These are phyloP conservation scores for Drosophila sp. DNA, from an alignment of 1,140 invertebrate genomes.

Conservation along the genomic window DNA sequence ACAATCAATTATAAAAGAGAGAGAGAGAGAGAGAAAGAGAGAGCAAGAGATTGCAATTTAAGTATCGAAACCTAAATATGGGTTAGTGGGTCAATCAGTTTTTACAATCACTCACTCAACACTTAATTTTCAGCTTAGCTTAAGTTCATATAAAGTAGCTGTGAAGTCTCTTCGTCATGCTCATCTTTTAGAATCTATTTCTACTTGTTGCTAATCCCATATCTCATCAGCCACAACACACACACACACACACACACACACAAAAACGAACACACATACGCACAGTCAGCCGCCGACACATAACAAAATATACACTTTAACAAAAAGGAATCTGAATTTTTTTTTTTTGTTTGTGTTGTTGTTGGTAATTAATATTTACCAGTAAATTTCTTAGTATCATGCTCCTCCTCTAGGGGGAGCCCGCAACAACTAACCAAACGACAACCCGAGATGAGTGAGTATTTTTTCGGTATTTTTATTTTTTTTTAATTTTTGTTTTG, in stretches of 20 bases:
- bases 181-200: slow-evolving; percentile 7
- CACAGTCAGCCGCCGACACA: not conserved
- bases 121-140: slow-evolving; percentile 4
- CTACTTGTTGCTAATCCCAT: slow-evolving; percentile 56
- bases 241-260: slow-evolving; percentile 15
- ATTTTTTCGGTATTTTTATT: not conserved
- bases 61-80: not conserved
- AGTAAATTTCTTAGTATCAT: slow-evolving; percentile 67
- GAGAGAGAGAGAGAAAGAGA: no score
- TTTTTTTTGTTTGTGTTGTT: slow-evolving; percentile 6
- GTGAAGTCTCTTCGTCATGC: no score
- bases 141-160: not conserved
- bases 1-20: no score
- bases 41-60: no score
- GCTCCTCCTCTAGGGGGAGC: slow-evolving; percentile 17
- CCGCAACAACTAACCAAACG: not conserved
- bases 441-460: slow-evolving; percentile 14
- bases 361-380: slow-evolving; percentile 71
- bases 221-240: slow-evolving; percentile 1
- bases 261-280: not conserved
- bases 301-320: slow-evolving; percentile 12
- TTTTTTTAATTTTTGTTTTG: not conserved
- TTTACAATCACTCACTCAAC: not conserved
- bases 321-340: slow-evolving; percentile 25
- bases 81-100: slow-evolving; percentile 4